Evolutionary conservation across 2,113 vertebrate genomes (phyloP), one percentile per base, ranked within the genome.

Genomic region (Lamprologus callipterus): DNA sequence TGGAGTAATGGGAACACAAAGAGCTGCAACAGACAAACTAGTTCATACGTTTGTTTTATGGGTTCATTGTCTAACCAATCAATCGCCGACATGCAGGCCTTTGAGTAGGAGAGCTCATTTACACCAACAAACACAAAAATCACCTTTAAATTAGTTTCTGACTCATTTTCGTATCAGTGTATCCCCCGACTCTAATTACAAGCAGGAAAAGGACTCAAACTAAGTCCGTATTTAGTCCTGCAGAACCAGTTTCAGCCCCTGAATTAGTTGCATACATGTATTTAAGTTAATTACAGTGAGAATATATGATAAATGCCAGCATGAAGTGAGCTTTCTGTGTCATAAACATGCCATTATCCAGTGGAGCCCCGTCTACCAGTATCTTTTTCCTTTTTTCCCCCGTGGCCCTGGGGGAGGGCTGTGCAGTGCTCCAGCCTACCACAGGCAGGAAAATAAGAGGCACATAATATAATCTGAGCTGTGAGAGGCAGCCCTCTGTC

Each of bases 391-490:
- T 65, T 65, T 65, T 65, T 23, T 28, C 11, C 53, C 26, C 13
- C 40, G 9, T 63, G 40, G 68, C 42, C 35, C 83, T 87, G 89
- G 80, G 84, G 87, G 90, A 85, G 88, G 88, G 87, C 53, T 86
- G 57, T 83, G 84, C 89, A 63, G 47, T 49, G 92, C 85, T 91
- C 70, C 92, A 87, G 89, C 89, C 95, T 95, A 93, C 95, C 10
- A 94, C 80, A 89, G 91, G 88, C 89, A 94, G 93, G 90, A 90
- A 94, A 93, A 91, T 89, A 90, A 89, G 85, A 94, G 80, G 91
- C 92, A 95, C 92, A 95, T 92, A 92, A 93, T 94, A 93, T 92
- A 91, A 94, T 89, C 78, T 94, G 92, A 93, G 88, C 85, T 88
- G 54, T 60, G 89, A 87, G 84, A 84, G 80, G 85, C 89, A 88